phyloP scores from a whole-genome alignment of 2,113 vertebrate species.

The Parotia lawesii region DNA sequence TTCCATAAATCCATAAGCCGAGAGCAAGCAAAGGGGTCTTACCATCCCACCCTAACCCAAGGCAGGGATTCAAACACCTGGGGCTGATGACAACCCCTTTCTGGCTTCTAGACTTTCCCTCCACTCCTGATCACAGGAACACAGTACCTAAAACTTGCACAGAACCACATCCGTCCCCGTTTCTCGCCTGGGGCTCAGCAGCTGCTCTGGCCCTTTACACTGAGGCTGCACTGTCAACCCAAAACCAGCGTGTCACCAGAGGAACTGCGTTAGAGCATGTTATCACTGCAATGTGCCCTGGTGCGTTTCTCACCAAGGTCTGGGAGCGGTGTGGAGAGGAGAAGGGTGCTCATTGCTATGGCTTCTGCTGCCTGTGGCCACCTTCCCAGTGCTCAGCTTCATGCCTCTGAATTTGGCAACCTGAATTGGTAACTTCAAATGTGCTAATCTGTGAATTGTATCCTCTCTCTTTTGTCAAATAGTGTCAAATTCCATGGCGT shows the following conservation, averaged over 20 bases:
- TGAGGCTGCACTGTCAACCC: not conserved
- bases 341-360: not conserved
- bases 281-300: fast-evolving
- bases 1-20: not conserved
- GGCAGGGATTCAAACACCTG: not conserved
- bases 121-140: not conserved
- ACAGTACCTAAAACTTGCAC: fast-evolving
- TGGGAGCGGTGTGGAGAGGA: fast-evolving
- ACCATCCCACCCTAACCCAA: not conserved
- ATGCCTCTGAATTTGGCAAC: not conserved
- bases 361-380: not conserved
- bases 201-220: not conserved
- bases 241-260: not conserved
- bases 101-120: not conserved
- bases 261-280: not conserved
- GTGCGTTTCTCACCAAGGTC: fast-evolving
- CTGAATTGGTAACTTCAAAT: fast-evolving
- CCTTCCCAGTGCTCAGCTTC: not conserved
- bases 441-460: not conserved
- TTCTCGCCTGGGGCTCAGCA: not conserved
- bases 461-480: not conserved
- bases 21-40: not conserved
- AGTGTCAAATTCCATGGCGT: fast-evolving
- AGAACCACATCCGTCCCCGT: not conserved
- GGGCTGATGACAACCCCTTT: not conserved